Percentiles rank a stretch among this genome's conserved stretches.
phyloP scores from a whole-genome alignment of 2,797 vertebrate species.

The Poeciliopsis infans region DNA sequence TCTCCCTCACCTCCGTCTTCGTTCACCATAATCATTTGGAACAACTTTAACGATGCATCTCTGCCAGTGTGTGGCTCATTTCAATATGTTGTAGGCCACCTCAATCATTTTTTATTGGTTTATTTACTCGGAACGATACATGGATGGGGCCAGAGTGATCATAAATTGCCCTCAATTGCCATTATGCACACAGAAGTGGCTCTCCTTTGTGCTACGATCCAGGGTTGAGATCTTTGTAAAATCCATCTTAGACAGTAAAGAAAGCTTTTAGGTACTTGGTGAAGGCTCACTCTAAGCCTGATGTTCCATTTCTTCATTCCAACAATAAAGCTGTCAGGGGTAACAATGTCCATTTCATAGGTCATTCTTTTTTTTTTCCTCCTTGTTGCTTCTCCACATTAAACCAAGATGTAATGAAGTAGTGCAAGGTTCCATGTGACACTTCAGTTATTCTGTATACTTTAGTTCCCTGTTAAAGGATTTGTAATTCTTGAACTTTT shows the following conservation, averaged over 20 bases:
- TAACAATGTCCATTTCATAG: slow-evolving; percentile 11
- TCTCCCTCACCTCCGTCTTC: slow-evolving; percentile 67
- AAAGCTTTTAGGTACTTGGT: slow-evolving; percentile 31
- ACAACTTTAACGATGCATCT: slow-evolving; percentile 74
- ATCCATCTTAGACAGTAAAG: slow-evolving; percentile 49
- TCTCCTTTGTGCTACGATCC: slow-evolving; percentile 64
- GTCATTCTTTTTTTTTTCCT: slow-evolving; percentile 9
- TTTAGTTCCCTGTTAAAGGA: background rate
- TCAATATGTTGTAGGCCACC: slow-evolving; percentile 68
- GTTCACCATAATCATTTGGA: slow-evolving; percentile 73
- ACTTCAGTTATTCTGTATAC: slow-evolving; percentile 20
- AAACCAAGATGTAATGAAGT: slow-evolving; percentile 30
- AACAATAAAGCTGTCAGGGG: slow-evolving; percentile 21
- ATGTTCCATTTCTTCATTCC: slow-evolving; percentile 20
- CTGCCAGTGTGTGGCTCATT: slow-evolving; percentile 61
- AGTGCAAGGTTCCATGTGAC: slow-evolving; percentile 25
- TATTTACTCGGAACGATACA: slow-evolving; percentile 77
- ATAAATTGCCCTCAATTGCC: slow-evolving; percentile 75
- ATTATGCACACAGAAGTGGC: slow-evolving; percentile 61
- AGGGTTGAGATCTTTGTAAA: slow-evolving; percentile 56
- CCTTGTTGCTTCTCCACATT: slow-evolving; percentile 21
- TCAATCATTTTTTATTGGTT: slow-evolving; percentile 76
- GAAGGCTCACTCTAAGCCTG: slow-evolving; percentile 16
- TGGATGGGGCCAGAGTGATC: slow-evolving; percentile 66
- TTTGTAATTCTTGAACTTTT: background rate